These are phyloP conservation scores for Ceratosolen solmsi DNA, from an alignment of 1,140 invertebrate genomes.

Conservation along the genomic window DNA sequence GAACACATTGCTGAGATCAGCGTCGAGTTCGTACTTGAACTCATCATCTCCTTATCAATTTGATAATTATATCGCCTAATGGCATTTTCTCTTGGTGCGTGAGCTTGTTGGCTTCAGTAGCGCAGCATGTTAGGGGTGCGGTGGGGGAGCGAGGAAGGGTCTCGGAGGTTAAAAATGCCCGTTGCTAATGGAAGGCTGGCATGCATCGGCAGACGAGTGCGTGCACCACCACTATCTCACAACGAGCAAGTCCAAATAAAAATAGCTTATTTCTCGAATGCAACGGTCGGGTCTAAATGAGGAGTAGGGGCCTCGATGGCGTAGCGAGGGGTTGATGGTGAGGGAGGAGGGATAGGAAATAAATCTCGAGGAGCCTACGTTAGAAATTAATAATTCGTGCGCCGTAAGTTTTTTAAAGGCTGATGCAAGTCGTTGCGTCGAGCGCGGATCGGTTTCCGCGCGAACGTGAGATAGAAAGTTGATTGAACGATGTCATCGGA, in stretches of 20 bases:
- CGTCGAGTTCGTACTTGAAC: neutral
- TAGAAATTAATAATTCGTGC: neutral
- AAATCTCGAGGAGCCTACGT: too few relatives aligned
- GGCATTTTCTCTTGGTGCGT: neutral
- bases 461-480: slow-evolving; percentile 44
- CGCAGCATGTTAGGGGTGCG: too few relatives aligned
- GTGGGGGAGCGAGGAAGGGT: too few relatives aligned
- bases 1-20: neutral
- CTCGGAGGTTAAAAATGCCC: neutral
- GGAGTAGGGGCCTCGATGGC: too few relatives aligned
- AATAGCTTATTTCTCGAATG: neutral
- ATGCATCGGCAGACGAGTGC: neutral
- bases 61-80: neutral
- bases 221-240: neutral
- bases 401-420: neutral
- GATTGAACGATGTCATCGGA: slow-evolving; percentile 48
- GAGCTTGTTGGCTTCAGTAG: too few relatives aligned
- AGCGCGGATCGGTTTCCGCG: too few relatives aligned
- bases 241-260: slow-evolving; percentile 9
- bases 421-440: neutral
- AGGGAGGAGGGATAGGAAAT: too few relatives aligned
- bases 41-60: neutral
- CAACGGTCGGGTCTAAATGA: neutral
- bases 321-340: too few relatives aligned
- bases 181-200: neutral